These are phyloP conservation scores for Mnemiopsis leidyi DNA, from an alignment of 37 sponge, comb jelly and placozoan genomes.

Conservation along the genomic window DNA sequence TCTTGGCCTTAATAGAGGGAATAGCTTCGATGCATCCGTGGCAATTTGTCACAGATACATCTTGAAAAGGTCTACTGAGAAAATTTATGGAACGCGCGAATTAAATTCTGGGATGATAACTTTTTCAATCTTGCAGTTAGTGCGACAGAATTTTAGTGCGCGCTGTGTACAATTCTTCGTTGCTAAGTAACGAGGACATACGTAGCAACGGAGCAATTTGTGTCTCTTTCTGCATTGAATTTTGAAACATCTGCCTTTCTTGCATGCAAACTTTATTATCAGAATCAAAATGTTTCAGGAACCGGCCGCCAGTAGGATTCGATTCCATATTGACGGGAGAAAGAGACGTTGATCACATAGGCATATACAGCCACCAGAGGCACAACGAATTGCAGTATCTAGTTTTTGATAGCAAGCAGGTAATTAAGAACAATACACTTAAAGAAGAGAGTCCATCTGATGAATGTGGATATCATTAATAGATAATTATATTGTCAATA, in stretches of 20 bases:
- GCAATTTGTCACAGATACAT: neutral
- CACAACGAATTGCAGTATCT: slow-evolving; percentile 63
- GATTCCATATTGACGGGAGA: slow-evolving; percentile 50
- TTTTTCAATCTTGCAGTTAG: neutral
- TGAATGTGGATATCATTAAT: too few species aligned
- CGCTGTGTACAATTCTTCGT: neutral
- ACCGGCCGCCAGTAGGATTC: slow-evolving; percentile 52
- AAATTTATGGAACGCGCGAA: neutral
- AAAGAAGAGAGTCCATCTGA: too few species aligned
- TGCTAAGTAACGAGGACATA: neutral
- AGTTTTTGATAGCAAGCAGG: slow-evolving; percentile 52
- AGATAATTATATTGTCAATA: too few species aligned
- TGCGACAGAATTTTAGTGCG: neutral
- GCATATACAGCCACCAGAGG: slow-evolving; percentile 61
- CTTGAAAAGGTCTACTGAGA: neutral
- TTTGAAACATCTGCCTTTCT: neutral
- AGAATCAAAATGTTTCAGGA: slow-evolving; percentile 39
- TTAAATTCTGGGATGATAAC: neutral
- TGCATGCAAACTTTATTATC: too few species aligned
- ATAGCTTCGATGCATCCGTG: too few species aligned
- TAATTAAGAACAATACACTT: too few species aligned
- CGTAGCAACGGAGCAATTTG: neutral
- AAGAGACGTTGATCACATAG: slow-evolving; percentile 59
- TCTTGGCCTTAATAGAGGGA: too few species aligned
- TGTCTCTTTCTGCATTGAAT: neutral